phyloP scores from a whole-genome alignment of 2,888 invertebrate genomes.

The Ophraella communa region DNA sequence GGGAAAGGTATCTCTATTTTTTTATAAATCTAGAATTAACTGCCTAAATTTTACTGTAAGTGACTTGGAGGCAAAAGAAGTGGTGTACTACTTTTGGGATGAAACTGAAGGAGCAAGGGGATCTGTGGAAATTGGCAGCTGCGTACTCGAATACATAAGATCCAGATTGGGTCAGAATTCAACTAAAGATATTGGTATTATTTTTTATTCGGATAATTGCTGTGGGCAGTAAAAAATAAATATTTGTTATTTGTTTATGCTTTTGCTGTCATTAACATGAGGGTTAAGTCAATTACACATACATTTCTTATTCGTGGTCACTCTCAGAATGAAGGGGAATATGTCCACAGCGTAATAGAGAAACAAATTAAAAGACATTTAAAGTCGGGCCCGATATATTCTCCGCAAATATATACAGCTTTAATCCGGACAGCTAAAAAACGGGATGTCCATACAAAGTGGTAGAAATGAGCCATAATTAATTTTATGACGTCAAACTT shows the following conservation, averaged over 20 bases:
- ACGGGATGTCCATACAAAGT: too few relatives aligned
- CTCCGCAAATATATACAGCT: conserved; percentile 2
- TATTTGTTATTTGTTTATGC: conserved; percentile 13
- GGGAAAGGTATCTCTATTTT: conserved; percentile 32
- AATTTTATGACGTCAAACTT: too few relatives aligned
- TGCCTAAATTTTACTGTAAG: conserved; percentile 45
- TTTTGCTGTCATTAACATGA: neutral
- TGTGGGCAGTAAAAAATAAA: conserved; percentile 25
- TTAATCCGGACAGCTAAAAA: neutral
- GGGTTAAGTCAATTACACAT: neutral
- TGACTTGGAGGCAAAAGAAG: conserved; percentile 23
- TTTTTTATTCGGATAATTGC: conserved; percentile 24
- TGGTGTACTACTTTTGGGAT: conserved; percentile 46
- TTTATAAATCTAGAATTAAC: conserved; percentile 40
- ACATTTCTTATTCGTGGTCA: conserved; percentile 4
- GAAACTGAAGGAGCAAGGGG: conserved; percentile 42
- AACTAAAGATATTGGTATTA: neutral
- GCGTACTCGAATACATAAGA: conserved; percentile 11
- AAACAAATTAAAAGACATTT: conserved; percentile 1
- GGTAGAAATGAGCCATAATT: too few relatives aligned
- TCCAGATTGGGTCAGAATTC: neutral
- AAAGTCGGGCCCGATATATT: conserved; percentile 1
- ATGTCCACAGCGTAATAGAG: conserved; percentile 12
- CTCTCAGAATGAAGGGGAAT: conserved; percentile 11
- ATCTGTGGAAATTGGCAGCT: conserved; percentile 38